Conservation (phyloP, 2,888 invertebrate genomes). For the Agriopis aurantiaria region DNA sequence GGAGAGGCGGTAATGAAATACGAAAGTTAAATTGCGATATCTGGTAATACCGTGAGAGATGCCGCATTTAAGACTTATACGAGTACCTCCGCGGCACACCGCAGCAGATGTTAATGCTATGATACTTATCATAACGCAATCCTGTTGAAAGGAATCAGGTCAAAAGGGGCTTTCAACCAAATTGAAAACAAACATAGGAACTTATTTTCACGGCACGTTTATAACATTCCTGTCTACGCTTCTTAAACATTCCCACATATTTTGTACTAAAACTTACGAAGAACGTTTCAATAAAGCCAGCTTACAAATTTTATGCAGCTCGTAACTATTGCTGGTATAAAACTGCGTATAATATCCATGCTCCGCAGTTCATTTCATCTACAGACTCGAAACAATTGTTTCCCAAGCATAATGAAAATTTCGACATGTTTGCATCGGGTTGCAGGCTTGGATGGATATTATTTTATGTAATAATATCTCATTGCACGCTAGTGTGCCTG, state of each 20-base stretch:
- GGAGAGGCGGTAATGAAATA: constrained; percentile 30
- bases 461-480: constrained; percentile 32
- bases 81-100: constrained; percentile 28
- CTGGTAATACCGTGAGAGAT: constrained; percentile 21
- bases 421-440: constrained; percentile 61
- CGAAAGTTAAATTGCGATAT: constrained; percentile 35
- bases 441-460: constrained; percentile 36
- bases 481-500: not conserved
- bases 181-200: constrained; percentile 61
- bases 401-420: constrained; percentile 70
- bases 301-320: constrained; percentile 47
- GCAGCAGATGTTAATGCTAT: constrained; percentile 42
- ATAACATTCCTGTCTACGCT: constrained; percentile 13
- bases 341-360: constrained; percentile 61
- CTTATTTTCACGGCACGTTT: constrained; percentile 30
- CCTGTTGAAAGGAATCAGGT: constrained; percentile 58
- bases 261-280: constrained; percentile 46
- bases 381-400: constrained; percentile 58
- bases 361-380: constrained; percentile 61
- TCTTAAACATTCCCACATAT: constrained; percentile 1
- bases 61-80: constrained; percentile 21
- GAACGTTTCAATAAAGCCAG: constrained; percentile 51
- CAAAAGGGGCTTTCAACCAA: constrained; percentile 64
- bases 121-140: constrained; percentile 47
- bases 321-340: constrained; percentile 53